Evolutionary conservation across 64 coral and sea anemone genomes (phyloP), one percentile per base, ranked within the genome.

Genomic region (Hydrozoanthus tunicans): DNA sequence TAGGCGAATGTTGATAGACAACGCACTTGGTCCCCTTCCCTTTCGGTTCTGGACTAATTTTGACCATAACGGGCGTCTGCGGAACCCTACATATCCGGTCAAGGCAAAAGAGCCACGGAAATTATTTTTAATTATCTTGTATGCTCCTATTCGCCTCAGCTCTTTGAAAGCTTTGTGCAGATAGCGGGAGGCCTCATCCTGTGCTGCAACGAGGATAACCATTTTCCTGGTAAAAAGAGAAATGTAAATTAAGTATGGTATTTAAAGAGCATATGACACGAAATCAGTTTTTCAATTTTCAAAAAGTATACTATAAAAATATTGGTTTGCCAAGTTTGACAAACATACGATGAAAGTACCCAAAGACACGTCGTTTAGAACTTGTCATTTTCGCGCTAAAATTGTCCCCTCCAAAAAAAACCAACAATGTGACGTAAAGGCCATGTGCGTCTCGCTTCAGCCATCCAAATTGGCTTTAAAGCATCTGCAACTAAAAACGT

Each of bases 11-110:
- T 26, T 56, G 17, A 75, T 70, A 15, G 84, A 88, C 24, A 88
- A 74, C n/a, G 84, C 12, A 61, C 84, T 88, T 73, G 69, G 68
- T 32, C 84, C 84, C 26, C 53, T 23, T 20, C 73, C 73, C 54
- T 11, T 70, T 61, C 56, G 54, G 26, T 88, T 88, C 13, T 88
- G 84, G 5, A 75, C 84, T 70, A 73, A 70, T 88, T 74, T 88
- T n/a, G 84, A 74, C 84, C 84, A 88, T 13, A 0, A 6, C 43
- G 84, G 84, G 7, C 69, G 68, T 6, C 56, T 51, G 2, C 24
- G 68, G 84, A 88, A 88, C 9, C 69, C 69, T 5, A 74, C 13
- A 25, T 74, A 88, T 56, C 84, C 84, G 55, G 51, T 7, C 55
- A 88, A 75, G 1, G 69, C 84, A 60, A 74, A 6, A 67, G 84